Evolutionary conservation across 2,113 vertebrate genomes (phyloP).

Genomic region (Turdus rufiventris): DNA sequence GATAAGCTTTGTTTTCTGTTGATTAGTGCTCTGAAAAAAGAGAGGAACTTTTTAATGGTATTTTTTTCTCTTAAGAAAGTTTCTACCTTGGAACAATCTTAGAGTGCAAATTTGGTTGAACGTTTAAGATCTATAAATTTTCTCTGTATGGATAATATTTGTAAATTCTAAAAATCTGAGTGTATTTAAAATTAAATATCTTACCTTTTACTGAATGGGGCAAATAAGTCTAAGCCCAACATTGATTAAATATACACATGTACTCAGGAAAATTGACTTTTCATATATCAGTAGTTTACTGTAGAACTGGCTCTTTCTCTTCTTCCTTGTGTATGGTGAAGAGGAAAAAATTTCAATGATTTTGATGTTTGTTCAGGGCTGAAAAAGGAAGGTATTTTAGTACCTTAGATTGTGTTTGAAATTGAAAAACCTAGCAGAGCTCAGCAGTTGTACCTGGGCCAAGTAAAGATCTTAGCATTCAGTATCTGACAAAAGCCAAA

Average conservation of each 20-base stretch:
- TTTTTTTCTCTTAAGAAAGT: not conserved
- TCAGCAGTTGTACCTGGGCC: not conserved
- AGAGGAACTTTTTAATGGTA: not conserved
- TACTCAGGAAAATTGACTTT: not conserved
- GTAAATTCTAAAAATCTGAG: not conserved
- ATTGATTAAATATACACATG: not conserved
- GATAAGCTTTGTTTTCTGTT: not conserved
- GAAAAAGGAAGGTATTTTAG: not conserved
- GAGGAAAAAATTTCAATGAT: not conserved
- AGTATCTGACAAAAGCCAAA: not conserved
- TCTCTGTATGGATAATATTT: not conserved
- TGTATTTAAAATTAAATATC: not conserved
- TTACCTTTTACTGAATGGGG: not conserved
- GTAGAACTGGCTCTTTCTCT: not conserved
- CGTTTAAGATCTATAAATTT: not conserved
- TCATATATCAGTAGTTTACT: not conserved
- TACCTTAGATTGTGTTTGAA: not conserved
- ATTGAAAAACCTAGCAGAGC: not conserved
- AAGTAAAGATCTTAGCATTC: not conserved
- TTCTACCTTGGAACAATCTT: not conserved
- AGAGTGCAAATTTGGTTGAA: not conserved
- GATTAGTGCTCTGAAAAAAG: not conserved
- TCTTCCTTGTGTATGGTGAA: not conserved
- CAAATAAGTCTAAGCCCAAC: not conserved
- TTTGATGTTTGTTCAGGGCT: not conserved